Evolutionary conservation across 2,888 invertebrate genomes (phyloP), one percentile per base, ranked within the genome.

Genomic region (Onthophagus sagittarius): DNA sequence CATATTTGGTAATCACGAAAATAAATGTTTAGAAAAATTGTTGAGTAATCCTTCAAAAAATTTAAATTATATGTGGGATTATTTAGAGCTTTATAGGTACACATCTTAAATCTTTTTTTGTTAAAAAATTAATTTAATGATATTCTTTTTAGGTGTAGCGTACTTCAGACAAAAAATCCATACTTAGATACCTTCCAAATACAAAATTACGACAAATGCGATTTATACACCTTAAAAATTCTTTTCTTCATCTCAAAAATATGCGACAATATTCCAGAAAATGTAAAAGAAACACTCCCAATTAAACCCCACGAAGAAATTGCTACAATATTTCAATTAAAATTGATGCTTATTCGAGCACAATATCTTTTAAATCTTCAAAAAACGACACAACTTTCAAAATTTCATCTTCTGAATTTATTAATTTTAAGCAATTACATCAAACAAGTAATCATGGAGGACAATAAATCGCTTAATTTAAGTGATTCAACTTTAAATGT

Each of bases 31-130:
- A 15, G 75, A 80, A 62, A 71, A 81, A 63, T 74, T 85, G 14
- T 79, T 82, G 79, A 76, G 80, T 5, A 83, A 83, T 74, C 69
- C 75, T n/a, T 78, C 75, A 14, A 78, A 77, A 23, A 81, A 78
- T 74, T 78, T 85, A 67, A 73, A 73, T 62, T 77, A 80, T 33
- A 80, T 81, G 77, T 84, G 83, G 83, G 85, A 85, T 75, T 84
- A 83, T 75, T 80, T 85, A 23, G 85, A 85, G 78, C 77, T 80
- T 23, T 77, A 84, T 62, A 81, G 84, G 84, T 84, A 77, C 74
- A 70, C 23, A 23, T 23, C 3, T 65, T 23, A 23, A 23, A 1
- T 3, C 2, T 23, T 23, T 69, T 63, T 14, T 3, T 2, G 6
- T 53, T 53, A 53, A 53, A 53, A 53, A 53, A 53, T 53, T 53